phyloP scores from a whole-genome alignment of 2,113 vertebrate genomes.

The Lophura nycthemera region DNA sequence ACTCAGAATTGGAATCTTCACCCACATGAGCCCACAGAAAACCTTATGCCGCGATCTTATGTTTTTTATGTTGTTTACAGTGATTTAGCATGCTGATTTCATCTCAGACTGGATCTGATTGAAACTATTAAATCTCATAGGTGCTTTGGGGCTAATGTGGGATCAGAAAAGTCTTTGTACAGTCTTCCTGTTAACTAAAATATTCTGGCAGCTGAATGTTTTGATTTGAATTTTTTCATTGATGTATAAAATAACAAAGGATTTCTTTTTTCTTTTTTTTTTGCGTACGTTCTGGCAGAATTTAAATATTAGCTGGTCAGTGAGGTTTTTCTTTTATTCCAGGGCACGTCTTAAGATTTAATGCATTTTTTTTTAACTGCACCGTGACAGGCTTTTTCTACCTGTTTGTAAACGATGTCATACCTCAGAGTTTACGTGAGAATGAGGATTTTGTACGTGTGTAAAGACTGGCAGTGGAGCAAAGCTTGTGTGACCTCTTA shows the following conservation, averaged over 20 bases:
- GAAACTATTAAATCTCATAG: neutral
- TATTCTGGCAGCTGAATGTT: neutral
- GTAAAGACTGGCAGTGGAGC: neutral
- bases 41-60: neutral
- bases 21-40: neutral
- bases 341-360: neutral
- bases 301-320: neutral
- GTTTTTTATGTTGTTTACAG: neutral
- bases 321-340: neutral
- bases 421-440: neutral
- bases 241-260: accelerated
- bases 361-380: neutral
- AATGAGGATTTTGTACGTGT: neutral
- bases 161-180: neutral
- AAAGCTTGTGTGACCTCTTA: neutral
- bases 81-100: neutral
- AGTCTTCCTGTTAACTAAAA: neutral
- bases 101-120: neutral
- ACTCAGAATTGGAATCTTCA: neutral
- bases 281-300: neutral
- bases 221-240: neutral
- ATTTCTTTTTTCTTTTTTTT: neutral
- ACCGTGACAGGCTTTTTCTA: neutral
- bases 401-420: neutral
- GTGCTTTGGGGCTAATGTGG: neutral